phyloP scores from a whole-genome alignment of 2,888 invertebrate species.

The Eupithecia inturbata region DNA sequence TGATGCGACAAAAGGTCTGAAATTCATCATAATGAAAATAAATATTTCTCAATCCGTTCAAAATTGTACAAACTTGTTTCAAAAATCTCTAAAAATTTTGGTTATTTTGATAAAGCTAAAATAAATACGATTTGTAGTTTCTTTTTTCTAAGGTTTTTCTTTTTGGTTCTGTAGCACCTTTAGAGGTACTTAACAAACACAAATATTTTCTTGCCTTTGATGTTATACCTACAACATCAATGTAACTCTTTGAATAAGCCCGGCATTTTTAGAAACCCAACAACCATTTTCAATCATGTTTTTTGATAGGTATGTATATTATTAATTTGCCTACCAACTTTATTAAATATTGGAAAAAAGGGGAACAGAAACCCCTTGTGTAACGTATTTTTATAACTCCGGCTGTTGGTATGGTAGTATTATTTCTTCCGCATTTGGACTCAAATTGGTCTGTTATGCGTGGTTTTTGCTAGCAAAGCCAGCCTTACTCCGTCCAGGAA shows the following conservation, averaged over 20 bases:
- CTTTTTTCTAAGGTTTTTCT: background rate
- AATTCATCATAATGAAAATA: conserved; percentile 17
- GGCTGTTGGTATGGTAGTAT: background rate
- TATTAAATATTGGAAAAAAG: background rate
- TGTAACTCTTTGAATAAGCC: conserved; percentile 15
- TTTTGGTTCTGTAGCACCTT: background rate
- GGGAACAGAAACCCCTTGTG: background rate
- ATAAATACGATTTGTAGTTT: background rate
- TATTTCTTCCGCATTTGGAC: too few relatives aligned
- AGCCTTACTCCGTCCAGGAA: too few relatives aligned
- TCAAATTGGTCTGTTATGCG: too few relatives aligned
- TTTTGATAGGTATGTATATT: background rate
- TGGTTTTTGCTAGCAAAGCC: too few relatives aligned
- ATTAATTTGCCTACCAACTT: background rate
- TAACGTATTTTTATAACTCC: background rate
- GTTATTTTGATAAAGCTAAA: background rate
- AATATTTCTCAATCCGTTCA: background rate
- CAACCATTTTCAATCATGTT: conserved; percentile 10
- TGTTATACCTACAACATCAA: conserved; percentile 10
- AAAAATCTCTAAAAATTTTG: background rate
- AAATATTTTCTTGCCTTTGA: conserved; percentile 13
- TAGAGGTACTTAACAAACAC: background rate
- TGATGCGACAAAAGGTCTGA: conserved; percentile 16
- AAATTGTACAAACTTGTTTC: background rate
- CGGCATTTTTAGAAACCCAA: background rate